Percentiles rank a stretch among this genome's conserved stretches.
Evolutionary conservation across 2,797 vertebrate species (phyloP).

Genomic region (Leptatherina wallacei): DNA sequence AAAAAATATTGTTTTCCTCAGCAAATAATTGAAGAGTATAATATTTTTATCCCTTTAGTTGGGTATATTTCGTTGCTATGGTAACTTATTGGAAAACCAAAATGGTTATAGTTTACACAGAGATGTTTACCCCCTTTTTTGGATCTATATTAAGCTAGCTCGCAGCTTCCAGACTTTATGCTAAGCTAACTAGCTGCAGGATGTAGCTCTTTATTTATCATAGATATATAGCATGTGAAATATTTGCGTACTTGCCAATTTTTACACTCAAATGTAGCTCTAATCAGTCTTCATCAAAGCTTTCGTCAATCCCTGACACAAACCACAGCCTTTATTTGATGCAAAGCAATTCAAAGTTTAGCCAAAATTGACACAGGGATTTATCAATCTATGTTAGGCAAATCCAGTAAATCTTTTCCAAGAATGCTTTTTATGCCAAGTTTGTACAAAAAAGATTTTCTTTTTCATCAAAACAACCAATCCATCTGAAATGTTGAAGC

Average conservation of each 20-base stretch:
- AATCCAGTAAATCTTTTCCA: constrained; percentile 1
- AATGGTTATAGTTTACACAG: background rate
- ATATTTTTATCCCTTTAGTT: background rate
- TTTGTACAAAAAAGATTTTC: background rate
- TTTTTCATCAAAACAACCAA: constrained; percentile 5
- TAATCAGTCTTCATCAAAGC: background rate
- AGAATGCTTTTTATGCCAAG: background rate
- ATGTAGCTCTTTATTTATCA: background rate
- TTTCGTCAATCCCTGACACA: background rate
- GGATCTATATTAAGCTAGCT: background rate
- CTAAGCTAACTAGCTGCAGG: background rate
- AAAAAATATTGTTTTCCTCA: background rate
- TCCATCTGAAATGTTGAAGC: background rate
- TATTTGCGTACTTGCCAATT: background rate
- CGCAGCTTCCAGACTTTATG: background rate
- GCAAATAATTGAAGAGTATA: background rate
- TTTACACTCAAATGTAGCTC: background rate
- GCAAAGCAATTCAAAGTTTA: background rate
- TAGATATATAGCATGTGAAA: background rate
- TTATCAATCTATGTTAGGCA: background rate
- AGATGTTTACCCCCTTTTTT: background rate
- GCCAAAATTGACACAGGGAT: constrained; percentile 2
- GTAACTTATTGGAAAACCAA: no score
- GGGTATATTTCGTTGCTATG: background rate
- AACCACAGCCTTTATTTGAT: background rate